Percentiles rank a stretch among this genome's conserved stretches.
Evolutionary conservation across 1,140 invertebrate genomes (phyloP).

Genomic region (Heliconius nattereri): DNA sequence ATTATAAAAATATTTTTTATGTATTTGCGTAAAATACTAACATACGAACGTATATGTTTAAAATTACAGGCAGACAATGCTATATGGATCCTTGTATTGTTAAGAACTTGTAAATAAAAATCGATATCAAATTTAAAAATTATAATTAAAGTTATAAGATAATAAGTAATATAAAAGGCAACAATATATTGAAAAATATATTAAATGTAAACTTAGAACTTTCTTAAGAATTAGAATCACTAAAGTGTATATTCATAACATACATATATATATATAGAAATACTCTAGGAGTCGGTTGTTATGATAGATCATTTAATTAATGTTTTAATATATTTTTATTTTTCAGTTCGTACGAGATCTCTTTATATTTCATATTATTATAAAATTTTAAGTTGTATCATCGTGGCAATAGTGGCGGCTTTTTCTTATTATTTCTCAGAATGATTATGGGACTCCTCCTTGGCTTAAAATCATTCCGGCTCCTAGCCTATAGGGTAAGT

Average conservation of each 20-base stretch:
- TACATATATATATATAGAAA: background rate
- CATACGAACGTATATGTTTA: background rate
- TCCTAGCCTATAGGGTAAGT: background rate
- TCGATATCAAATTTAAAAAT: background rate
- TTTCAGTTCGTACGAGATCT: constrained; percentile 5
- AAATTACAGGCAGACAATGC: background rate
- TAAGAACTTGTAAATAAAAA: background rate
- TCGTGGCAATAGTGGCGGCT: background rate
- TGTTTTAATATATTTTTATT: background rate
- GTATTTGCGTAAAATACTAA: background rate
- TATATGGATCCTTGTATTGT: background rate
- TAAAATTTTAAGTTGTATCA: constrained; percentile 11
- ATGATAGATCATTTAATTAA: background rate
- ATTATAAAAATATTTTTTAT: background rate
- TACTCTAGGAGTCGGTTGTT: background rate
- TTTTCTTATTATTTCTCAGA: background rate
- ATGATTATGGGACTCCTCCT: background rate
- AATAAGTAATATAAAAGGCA: no score
- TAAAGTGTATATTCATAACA: background rate
- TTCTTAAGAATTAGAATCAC: background rate
- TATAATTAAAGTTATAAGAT: no score
- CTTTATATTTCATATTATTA: constrained; percentile 4
- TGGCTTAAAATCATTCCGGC: background rate
- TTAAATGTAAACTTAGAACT: background rate
- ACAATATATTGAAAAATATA: background rate